Percentiles rank a stretch among this genome's conserved stretches.
These are phyloP conservation scores for Cephus runcator DNA, from an alignment of 2,888 invertebrate species.

Conservation along the genomic window DNA sequence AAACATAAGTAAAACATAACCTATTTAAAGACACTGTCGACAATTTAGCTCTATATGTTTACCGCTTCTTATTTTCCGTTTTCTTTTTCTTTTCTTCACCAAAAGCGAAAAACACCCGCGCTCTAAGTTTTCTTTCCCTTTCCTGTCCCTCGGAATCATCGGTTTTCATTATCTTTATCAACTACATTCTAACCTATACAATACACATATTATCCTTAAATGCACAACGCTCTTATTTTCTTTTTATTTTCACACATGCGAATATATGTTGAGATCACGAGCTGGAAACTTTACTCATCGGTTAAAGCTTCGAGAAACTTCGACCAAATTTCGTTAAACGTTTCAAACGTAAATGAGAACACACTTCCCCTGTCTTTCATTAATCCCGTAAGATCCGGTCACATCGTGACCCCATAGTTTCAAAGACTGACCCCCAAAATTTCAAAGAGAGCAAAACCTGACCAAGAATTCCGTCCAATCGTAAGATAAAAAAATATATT, in stretches of 20 bases:
- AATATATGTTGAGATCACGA: conserved; percentile 57
- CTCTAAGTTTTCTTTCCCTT: not conserved
- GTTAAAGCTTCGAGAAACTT: conserved; percentile 35
- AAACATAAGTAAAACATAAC: not conserved
- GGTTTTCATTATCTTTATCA: not conserved
- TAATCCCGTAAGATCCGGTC: conserved; percentile 10
- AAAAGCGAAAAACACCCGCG: no score
- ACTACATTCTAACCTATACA: conserved; percentile 3
- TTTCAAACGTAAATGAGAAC: conserved; percentile 17
- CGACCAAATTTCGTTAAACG: conserved; percentile 19
- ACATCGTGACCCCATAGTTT: conserved; percentile 2
- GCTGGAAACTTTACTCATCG: conserved; percentile 49
- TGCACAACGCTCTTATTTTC: conserved; percentile 13
- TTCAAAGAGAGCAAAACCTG: not conserved
- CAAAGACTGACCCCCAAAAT: conserved; percentile 7
- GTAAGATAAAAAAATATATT: not conserved
- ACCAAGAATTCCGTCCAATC: not conserved
- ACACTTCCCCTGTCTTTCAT: not conserved
- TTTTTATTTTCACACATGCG: conserved; percentile 34
- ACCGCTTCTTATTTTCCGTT: no score
- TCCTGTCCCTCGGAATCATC: not conserved
- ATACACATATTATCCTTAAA: conserved; percentile 4
- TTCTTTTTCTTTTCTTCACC: no score
- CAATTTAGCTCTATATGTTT: not conserved
- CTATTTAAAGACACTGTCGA: not conserved